Evolutionary conservation across 2,888 invertebrate genomes (phyloP).

Genomic region (Xylota segnis): DNA sequence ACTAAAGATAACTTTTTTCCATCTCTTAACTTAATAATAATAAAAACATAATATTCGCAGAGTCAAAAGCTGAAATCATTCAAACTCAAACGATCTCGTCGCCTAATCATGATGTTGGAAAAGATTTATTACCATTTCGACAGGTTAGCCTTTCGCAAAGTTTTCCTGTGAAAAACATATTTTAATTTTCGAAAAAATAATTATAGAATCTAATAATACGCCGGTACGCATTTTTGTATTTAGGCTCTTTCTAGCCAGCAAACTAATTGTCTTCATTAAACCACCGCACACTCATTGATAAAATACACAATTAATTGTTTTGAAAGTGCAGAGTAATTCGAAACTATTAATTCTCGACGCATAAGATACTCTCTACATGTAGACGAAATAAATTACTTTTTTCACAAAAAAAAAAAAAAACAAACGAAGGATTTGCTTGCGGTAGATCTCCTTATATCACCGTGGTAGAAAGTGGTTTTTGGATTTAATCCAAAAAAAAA

Average conservation of each 20-base stretch:
- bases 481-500: conserved; percentile 59
- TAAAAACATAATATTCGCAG: conserved; percentile 46
- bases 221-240: background rate
- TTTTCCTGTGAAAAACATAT: background rate
- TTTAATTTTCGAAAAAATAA: conserved; percentile 1
- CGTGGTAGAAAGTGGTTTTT: conserved; percentile 69
- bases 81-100: conserved; percentile 34
- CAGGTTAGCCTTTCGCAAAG: conserved; percentile 19
- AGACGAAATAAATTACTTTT: conserved; percentile 46
- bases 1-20: conserved; percentile 23
- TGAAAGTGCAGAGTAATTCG: conserved; percentile 70
- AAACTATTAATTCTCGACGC: conserved; percentile 69
- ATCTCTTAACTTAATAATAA: conserved; percentile 41
- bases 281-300: conserved; percentile 62
- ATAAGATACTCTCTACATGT: conserved; percentile 27
- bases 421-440: conserved; percentile 26
- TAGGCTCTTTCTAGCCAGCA: background rate
- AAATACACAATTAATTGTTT: conserved; percentile 68
- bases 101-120: conserved; percentile 5
- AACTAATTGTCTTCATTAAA: conserved; percentile 56
- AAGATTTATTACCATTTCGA: conserved; percentile 53
- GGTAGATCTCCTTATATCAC: conserved; percentile 32
- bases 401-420: conserved; percentile 39
- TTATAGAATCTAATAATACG: conserved; percentile 1
- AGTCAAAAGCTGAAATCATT: conserved; percentile 25